Conservation (phyloP, 1,140 invertebrate species). For the Littorina saxatilis region DNA sequence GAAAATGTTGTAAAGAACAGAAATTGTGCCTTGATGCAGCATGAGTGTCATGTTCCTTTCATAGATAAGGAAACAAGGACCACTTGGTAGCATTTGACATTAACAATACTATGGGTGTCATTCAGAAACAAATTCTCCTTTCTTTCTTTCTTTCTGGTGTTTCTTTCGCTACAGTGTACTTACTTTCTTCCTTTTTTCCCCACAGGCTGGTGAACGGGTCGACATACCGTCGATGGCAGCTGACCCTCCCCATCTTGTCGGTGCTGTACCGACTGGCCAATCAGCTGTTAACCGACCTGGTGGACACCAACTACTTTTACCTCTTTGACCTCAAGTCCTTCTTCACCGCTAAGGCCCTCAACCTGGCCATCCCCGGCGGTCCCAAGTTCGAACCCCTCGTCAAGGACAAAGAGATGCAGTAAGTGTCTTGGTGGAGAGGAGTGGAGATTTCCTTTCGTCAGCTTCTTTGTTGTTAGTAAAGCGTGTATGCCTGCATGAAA, state of each 20-base stretch:
- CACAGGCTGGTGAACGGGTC: constrained; percentile 96
- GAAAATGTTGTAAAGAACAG: too few relatives aligned
- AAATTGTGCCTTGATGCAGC: too few relatives aligned
- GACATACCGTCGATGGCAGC: constrained; percentile 97
- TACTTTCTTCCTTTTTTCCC: too few relatives aligned
- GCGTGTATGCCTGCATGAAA: too few relatives aligned
- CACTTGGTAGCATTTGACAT: too few relatives aligned
- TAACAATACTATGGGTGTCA: too few relatives aligned
- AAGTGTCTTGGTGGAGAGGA: too few relatives aligned
- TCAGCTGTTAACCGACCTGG: constrained; percentile 98
- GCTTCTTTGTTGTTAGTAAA: not conserved
- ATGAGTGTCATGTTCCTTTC: too few relatives aligned
- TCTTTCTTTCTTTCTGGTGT: too few relatives aligned
- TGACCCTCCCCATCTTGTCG: constrained; percentile 97
- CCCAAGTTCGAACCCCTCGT: constrained; percentile 99
- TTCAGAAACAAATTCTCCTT: too few relatives aligned
- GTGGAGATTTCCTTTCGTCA: not conserved
- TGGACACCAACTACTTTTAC: constrained; percentile 99
- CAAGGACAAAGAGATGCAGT: constrained; percentile 90
- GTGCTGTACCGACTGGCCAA: constrained; percentile 98
- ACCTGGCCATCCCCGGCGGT: constrained; percentile 99
- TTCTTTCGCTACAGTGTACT: too few relatives aligned
- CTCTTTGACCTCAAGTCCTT: constrained; percentile 99
- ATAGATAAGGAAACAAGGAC: too few relatives aligned
- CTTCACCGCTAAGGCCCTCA: constrained; percentile 99